These are phyloP conservation scores for Cynopterus brachyotis DNA, from an alignment of 2,113 vertebrate species.

Conservation along the genomic window DNA sequence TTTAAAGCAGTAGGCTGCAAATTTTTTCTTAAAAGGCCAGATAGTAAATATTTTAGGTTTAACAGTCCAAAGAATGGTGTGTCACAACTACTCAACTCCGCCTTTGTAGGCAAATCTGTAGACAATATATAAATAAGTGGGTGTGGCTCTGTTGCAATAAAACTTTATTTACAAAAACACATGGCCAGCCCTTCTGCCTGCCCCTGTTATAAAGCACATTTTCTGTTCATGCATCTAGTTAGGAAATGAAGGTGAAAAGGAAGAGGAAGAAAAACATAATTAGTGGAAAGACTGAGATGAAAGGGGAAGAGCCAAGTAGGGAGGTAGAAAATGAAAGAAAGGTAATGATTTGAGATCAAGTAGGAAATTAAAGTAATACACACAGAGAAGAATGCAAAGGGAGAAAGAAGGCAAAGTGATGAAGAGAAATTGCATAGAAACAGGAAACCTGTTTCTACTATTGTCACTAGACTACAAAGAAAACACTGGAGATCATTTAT, in stretches of 20 bases:
- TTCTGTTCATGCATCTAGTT: not conserved
- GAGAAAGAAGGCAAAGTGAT: not conserved
- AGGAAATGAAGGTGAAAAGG: not conserved
- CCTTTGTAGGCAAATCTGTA: not conserved
- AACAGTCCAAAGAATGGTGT: not conserved
- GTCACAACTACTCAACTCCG: not conserved
- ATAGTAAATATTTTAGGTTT: not conserved
- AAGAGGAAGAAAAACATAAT: not conserved
- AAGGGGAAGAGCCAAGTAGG: not conserved
- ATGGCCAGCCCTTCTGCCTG: not conserved
- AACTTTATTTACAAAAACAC: conserved; percentile 53
- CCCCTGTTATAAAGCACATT: not conserved
- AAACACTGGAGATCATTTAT: not conserved
- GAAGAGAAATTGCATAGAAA: not conserved
- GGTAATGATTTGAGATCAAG: not conserved
- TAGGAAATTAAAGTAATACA: not conserved
- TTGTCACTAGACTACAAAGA: not conserved
- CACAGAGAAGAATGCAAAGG: not conserved
- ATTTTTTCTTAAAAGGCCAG: not conserved
- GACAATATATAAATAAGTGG: not conserved
- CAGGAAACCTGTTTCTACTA: not conserved
- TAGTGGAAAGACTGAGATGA: not conserved
- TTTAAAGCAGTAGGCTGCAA: not conserved
- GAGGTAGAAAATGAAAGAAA: not conserved
- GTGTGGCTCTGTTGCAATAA: not conserved